These are phyloP conservation scores for Metalampra italica DNA, from an alignment of 2,888 invertebrate species.

Conservation along the genomic window DNA sequence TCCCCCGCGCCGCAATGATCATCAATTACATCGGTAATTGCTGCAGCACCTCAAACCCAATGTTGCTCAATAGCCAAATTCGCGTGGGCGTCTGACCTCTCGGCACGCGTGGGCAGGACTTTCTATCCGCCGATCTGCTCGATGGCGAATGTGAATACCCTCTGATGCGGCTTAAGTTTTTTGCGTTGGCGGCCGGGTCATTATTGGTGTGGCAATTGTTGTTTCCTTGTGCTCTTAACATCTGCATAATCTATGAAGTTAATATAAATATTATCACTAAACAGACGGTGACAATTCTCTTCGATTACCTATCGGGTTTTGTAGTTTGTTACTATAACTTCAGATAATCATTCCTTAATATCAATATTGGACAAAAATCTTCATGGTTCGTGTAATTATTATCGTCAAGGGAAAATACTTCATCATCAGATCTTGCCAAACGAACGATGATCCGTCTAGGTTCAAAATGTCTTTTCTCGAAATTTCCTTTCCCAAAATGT, in stretches of 20 bases:
- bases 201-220: slow-evolving; percentile 3
- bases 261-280: too few relatives aligned
- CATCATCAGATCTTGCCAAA: too few relatives aligned
- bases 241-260: not conserved
- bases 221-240: slow-evolving; percentile 3
- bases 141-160: slow-evolving; percentile 16
- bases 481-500: too few relatives aligned
- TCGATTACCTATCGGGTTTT: too few relatives aligned
- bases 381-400: too few relatives aligned
- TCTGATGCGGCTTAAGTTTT: not conserved
- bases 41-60: slow-evolving; percentile 35
- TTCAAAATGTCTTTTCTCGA: too few relatives aligned
- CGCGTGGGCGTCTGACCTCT: slow-evolving; percentile 57
- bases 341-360: too few relatives aligned
- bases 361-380: too few relatives aligned
- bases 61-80: slow-evolving; percentile 48
- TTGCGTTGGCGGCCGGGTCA: slow-evolving; percentile 6
- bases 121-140: slow-evolving; percentile 49
- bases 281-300: too few relatives aligned
- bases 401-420: too few relatives aligned
- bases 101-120: slow-evolving; percentile 62
- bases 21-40: slow-evolving; percentile 55
- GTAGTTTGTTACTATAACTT: too few relatives aligned
- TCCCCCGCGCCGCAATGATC: slow-evolving; percentile 54
- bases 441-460: too few relatives aligned